These are phyloP conservation scores for Scolopax bukidnonensis DNA, from an alignment of 2,797 vertebrate species.

Conservation along the genomic window DNA sequence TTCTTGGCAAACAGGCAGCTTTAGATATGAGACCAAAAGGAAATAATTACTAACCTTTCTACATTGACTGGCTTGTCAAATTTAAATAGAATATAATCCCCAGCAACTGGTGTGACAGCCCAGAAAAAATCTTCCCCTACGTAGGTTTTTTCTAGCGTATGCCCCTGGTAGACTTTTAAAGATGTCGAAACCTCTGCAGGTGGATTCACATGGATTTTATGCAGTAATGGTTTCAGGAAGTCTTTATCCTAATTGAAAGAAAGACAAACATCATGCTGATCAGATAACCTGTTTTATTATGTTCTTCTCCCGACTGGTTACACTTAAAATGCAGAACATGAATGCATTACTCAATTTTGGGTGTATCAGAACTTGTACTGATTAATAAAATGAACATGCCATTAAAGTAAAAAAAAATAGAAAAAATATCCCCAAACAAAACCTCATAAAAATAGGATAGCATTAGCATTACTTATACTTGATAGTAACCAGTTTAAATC, in stretches of 20 bases:
- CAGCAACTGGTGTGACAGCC: slow-evolving; percentile 91
- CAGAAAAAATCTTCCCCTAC: slow-evolving; percentile 98
- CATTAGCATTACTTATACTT: background rate
- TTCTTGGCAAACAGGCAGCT: background rate
- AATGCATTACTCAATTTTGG: background rate
- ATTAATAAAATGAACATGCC: background rate
- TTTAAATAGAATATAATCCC: slow-evolving; percentile 95
- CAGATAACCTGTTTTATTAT: slow-evolving; percentile 32
- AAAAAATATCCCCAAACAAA: background rate
- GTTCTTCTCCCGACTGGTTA: background rate
- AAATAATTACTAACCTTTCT: slow-evolving; percentile 84
- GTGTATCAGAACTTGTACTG: background rate
- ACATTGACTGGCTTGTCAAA: slow-evolving; percentile 95
- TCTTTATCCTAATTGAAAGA: slow-evolving; percentile 91
- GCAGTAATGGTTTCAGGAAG: slow-evolving; percentile 96
- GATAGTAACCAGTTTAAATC: background rate
- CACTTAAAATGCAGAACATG: background rate
- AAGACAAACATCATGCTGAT: slow-evolving; percentile 34
- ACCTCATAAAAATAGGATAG: background rate
- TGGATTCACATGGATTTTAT: slow-evolving; percentile 97
- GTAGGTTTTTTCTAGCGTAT: slow-evolving; percentile 95
- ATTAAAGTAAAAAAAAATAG: background rate
- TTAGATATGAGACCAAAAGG: background rate
- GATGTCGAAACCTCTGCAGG: slow-evolving; percentile 98
- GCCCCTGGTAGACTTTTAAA: slow-evolving; percentile 97